Evolutionary conservation across 1,140 invertebrate species (phyloP), one percentile per base, ranked within the genome.

Genomic region (Tachypleus tridentatus): DNA sequence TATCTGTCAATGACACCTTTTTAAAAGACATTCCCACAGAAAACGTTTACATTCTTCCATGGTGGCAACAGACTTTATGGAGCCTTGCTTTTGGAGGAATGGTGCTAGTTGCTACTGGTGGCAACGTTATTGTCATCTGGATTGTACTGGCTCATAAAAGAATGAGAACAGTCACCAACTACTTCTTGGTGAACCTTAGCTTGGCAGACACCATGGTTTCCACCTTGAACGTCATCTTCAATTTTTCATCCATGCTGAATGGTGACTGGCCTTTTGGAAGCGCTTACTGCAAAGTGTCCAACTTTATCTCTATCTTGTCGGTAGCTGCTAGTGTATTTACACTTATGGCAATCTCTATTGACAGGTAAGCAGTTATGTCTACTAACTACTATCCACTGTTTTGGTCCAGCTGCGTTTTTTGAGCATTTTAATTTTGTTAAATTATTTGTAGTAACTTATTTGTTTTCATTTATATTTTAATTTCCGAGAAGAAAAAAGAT

Each of bases 151-250:
- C 89, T n/a, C 76, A 81, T 70, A 77, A 79, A 64, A 80, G 91
- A 64, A 97, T 97, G 93, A 78, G 93, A 58, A 95, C 92, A 0
- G 91, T 96, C 4, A 97, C 93, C 60, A 97, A 97, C 78, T 96
- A 96, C 74, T 95, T 97, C 76, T 78, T 97, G 59, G 87, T 96
- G n/a, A 97, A 97, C 75, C 77, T 97, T 57, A 93, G 91, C 65
- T 84, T 93, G 47, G 92, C 94, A 10, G 93, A 97, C 76, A 83
- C 91, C 47, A 85, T 96, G 80, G 91, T 95, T 72, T 91, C 93
- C 0, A 87, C 88, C 0, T 79, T 97, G 64, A 97, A 97, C 76
- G 93, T 93, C 67, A 86, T 89, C 67, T 95, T 96, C 78, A 95
- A 94, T 77, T 95, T 91, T 74, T 87, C 87, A 67, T 96, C 91